A percentile compares a stretch with the other conserved stretches of the same genome.
Evolutionary conservation across 1,140 invertebrate genomes (phyloP).

Genomic region (Drosophila funebris): DNA sequence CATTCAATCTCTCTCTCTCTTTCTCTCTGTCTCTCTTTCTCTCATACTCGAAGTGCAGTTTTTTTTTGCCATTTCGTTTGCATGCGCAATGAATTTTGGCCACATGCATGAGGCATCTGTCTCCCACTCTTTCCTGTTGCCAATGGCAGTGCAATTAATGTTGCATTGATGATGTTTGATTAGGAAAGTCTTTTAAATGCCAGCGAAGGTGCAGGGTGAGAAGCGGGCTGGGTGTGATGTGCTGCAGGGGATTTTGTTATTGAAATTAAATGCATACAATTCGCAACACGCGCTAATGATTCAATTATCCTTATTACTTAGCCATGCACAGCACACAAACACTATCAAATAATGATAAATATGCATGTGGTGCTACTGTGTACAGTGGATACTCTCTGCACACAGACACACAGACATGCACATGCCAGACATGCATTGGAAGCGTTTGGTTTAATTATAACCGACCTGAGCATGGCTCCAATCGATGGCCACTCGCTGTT

Average conservation of each 20-base stretch:
- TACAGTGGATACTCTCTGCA: neutral
- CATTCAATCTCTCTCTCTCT: no score
- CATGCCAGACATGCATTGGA: conserved; percentile 5
- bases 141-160: conserved; percentile 47
- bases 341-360: conserved; percentile 50
- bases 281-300: conserved; percentile 72
- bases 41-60: no score
- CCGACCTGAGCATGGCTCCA: conserved; percentile 26
- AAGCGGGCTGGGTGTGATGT: neutral
- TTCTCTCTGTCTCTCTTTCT: neutral
- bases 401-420: conserved; percentile 8
- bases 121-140: neutral
- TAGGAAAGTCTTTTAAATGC: conserved; percentile 36
- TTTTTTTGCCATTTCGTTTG: neutral
- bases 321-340: conserved; percentile 21
- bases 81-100: conserved; percentile 1
- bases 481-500: conserved; percentile 50
- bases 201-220: neutral
- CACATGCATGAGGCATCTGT: conserved; percentile 12
- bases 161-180: conserved; percentile 66
- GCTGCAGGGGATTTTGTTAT: conserved; percentile 47
- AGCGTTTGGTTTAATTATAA: conserved; percentile 70
- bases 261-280: conserved; percentile 74
- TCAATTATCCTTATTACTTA: conserved; percentile 76
- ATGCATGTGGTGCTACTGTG: conserved; percentile 30